Conservation (phyloP, 2,888 invertebrate species). For the Anodontia alba region DNA sequence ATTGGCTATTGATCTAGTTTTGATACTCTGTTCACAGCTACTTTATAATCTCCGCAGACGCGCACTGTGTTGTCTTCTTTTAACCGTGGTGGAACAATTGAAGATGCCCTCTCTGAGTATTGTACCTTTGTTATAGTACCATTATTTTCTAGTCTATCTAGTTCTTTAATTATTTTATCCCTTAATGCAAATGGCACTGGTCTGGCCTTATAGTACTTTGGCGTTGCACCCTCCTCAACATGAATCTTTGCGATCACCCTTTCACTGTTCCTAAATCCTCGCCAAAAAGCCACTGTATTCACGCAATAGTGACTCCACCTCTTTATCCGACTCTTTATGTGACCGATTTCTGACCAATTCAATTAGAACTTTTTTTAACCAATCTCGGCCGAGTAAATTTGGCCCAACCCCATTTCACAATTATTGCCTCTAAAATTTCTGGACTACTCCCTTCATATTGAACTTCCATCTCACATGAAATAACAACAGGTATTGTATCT, state of each 20-base stretch:
- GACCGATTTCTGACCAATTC: background rate
- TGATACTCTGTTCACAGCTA: constrained; percentile 64
- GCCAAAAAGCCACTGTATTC: constrained; percentile 15
- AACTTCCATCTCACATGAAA: constrained; percentile 13
- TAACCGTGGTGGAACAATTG: constrained; percentile 45
- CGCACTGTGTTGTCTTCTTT: constrained; percentile 48
- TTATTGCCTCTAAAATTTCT: constrained; percentile 11
- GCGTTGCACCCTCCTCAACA: constrained; percentile 13
- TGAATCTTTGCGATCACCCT: constrained; percentile 6
- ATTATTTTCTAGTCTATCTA: background rate
- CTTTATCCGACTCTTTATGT: background rate
- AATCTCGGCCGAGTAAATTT: constrained; percentile 27
- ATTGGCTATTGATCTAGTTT: constrained; percentile 70
- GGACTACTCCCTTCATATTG: constrained; percentile 13
- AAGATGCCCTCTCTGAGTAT: constrained; percentile 34
- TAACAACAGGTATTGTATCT: constrained; percentile 22
- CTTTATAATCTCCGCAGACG: constrained; percentile 65
- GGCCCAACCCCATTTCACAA: constrained; percentile 31
- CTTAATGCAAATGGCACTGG: constrained; percentile 33
- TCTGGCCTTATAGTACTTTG: constrained; percentile 31
- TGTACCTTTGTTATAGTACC: constrained; percentile 40
- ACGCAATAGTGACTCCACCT: background rate
- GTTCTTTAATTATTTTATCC: constrained; percentile 29
- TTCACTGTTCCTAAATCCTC: constrained; percentile 7
- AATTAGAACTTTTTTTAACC: constrained; percentile 30